A percentile compares a stretch with the other conserved stretches of the same genome.
phyloP scores from a whole-genome alignment of 2,888 invertebrate species.

The Glaucopsyche alexis region DNA sequence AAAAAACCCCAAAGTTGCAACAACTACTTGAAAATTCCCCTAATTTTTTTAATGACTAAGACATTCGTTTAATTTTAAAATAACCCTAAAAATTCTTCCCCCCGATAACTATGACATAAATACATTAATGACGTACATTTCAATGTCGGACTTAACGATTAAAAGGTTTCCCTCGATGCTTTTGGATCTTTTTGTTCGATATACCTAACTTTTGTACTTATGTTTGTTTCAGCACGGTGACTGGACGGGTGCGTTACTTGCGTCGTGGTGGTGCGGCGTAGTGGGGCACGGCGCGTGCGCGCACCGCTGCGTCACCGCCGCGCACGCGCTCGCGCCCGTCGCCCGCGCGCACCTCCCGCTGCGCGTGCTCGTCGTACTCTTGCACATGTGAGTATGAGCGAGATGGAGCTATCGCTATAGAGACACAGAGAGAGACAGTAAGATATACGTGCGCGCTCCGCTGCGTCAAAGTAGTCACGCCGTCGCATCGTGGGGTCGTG shows the following conservation, averaged over 20 bases:
- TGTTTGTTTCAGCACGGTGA: slow-evolving; percentile 47
- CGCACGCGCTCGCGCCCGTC: slow-evolving; percentile 51
- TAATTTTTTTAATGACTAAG: too few species aligned
- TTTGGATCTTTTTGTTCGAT: too few species aligned
- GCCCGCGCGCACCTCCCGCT: slow-evolving; percentile 44
- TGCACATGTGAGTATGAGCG: slow-evolving; percentile 54
- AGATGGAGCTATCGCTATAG: background rate
- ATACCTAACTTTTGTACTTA: background rate
- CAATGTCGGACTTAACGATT: too few species aligned
- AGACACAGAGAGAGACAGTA: background rate
- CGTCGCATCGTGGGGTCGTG: too few species aligned
- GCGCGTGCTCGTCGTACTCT: slow-evolving; percentile 53
- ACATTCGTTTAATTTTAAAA: too few species aligned
- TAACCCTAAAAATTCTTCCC: too few species aligned
- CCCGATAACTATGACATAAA: too few species aligned
- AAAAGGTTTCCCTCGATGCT: too few species aligned
- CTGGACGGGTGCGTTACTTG: slow-evolving; percentile 56
- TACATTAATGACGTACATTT: too few species aligned
- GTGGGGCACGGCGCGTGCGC: slow-evolving; percentile 62
- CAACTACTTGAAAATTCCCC: too few species aligned
- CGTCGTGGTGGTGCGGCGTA: slow-evolving; percentile 73
- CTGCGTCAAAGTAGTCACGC: background rate
- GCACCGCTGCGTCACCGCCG: slow-evolving; percentile 56
- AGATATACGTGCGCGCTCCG: background rate
- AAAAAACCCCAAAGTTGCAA: too few species aligned